These are phyloP conservation scores for Drosophila melanosoma DNA, from an alignment of 2,888 invertebrate species.

Conservation along the genomic window DNA sequence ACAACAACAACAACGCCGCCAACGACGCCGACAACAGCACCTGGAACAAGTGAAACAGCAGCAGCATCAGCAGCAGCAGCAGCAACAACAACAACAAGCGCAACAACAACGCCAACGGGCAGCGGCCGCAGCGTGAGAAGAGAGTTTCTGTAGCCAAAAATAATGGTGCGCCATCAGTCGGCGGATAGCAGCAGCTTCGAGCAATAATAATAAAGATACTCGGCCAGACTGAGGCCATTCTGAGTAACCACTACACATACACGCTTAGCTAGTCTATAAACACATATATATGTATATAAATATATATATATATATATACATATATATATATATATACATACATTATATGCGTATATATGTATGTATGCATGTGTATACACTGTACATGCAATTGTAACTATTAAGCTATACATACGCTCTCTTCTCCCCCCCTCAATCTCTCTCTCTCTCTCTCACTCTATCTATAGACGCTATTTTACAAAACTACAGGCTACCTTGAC, in stretches of 20 bases:
- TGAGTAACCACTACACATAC: slow-evolving; percentile 59
- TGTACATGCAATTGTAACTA: slow-evolving; percentile 44
- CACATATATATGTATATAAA: slow-evolving; percentile 14
- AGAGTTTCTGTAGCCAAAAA: slow-evolving; percentile 85
- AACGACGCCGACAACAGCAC: slow-evolving; percentile 22
- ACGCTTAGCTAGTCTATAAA: slow-evolving; percentile 66
- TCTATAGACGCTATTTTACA: not conserved
- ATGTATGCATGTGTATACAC: slow-evolving; percentile 12
- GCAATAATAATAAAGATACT: slow-evolving; percentile 26
- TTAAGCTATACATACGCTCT: slow-evolving; percentile 42
- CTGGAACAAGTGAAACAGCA: slow-evolving; percentile 6
- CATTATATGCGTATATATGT: slow-evolving; percentile 12
- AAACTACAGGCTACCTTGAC: slow-evolving; percentile 16
- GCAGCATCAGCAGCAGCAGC: slow-evolving; percentile 15
- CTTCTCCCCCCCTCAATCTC: slow-evolving; percentile 22
- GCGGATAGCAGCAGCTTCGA: slow-evolving; percentile 81
- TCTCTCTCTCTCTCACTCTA: slow-evolving; percentile 8
- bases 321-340: slow-evolving; percentile 2
- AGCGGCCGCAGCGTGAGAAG: slow-evolving; percentile 81
- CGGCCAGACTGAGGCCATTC: slow-evolving; percentile 41
- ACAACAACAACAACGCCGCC: slow-evolving; percentile 41
- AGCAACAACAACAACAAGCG: slow-evolving; percentile 45
- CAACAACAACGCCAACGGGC: slow-evolving; percentile 66
- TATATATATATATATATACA: slow-evolving; percentile 17
- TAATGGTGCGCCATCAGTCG: slow-evolving; percentile 85